Conservation (phyloP, 2,888 invertebrate genomes). For the Euzophera pinguis region DNA sequence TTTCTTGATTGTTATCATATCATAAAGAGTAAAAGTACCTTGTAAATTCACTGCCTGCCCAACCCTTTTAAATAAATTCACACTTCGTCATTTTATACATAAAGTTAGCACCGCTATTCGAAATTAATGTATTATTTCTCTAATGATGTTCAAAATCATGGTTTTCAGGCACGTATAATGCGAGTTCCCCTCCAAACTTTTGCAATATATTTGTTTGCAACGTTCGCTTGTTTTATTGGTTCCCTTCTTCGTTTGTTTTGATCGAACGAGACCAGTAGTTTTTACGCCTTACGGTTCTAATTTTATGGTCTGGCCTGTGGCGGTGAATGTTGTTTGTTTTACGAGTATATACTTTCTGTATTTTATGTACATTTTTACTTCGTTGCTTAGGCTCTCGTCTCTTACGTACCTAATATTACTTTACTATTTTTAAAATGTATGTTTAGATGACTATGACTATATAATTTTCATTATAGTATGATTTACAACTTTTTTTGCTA, state of each 20-base stretch:
- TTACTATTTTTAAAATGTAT: too few species aligned
- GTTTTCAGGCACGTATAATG: constrained; percentile 14
- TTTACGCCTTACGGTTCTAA: constrained; percentile 50
- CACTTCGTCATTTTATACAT: too few species aligned
- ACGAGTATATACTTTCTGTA: background rate
- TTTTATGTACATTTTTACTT: background rate
- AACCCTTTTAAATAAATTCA: too few species aligned
- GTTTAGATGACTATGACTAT: too few species aligned
- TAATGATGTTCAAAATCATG: background rate
- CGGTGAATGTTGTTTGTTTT: background rate
- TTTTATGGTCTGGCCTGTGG: constrained; percentile 48
- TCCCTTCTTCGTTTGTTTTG: constrained; percentile 39
- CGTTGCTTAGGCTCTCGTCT: background rate
- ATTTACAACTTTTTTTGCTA: too few species aligned
- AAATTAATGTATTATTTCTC: background rate
- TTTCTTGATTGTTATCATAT: too few species aligned
- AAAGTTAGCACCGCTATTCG: too few species aligned
- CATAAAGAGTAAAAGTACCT: too few species aligned
- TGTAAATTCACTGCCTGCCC: too few species aligned
- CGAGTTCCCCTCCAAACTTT: constrained; percentile 25
- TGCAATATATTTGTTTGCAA: constrained; percentile 36
- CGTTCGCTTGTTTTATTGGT: constrained; percentile 30
- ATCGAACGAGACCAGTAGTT: constrained; percentile 32
- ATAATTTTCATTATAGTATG: too few species aligned
- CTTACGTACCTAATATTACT: too few species aligned